These are phyloP conservation scores for Acrocephalus arundinaceus DNA, from an alignment of 2,113 vertebrate species.

Conservation along the genomic window DNA sequence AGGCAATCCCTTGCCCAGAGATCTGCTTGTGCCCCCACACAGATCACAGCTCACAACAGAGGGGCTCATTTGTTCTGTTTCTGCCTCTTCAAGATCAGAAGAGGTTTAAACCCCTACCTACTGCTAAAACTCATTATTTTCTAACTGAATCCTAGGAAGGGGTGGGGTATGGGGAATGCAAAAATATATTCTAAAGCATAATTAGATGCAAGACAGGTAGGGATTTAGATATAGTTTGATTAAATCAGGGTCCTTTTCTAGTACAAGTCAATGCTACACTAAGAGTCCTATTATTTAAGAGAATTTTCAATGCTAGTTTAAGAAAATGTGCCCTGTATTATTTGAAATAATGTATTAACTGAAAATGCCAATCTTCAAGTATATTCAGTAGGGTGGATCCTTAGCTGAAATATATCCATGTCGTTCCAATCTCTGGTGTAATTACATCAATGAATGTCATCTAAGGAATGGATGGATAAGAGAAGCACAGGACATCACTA, in stretches of 20 bases:
- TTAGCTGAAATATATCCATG: not conserved
- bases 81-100: conserved; percentile 47
- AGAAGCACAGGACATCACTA: not conserved
- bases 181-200: conserved; percentile 41
- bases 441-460: not conserved
- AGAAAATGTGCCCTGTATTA: not conserved
- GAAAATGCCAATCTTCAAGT: not conserved
- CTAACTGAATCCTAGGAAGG: conserved; percentile 48
- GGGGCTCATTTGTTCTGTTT: conserved; percentile 51
- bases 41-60: not conserved
- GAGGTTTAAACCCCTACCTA: conserved; percentile 37
- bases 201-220: conserved; percentile 52
- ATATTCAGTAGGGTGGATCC: not conserved
- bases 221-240: conserved; percentile 62
- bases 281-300: not conserved
- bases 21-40: not conserved
- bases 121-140: conserved; percentile 60
- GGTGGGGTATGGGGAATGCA: not conserved
- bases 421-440: not conserved
- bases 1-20: not conserved
- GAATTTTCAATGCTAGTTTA: not conserved
- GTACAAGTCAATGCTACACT: not conserved
- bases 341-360: not conserved
- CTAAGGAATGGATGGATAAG: not conserved
- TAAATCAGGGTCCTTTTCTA: conserved; percentile 62